Evolutionary conservation across 1,140 invertebrate genomes (phyloP).

Genomic region (Vollenhovia emeryi): DNA sequence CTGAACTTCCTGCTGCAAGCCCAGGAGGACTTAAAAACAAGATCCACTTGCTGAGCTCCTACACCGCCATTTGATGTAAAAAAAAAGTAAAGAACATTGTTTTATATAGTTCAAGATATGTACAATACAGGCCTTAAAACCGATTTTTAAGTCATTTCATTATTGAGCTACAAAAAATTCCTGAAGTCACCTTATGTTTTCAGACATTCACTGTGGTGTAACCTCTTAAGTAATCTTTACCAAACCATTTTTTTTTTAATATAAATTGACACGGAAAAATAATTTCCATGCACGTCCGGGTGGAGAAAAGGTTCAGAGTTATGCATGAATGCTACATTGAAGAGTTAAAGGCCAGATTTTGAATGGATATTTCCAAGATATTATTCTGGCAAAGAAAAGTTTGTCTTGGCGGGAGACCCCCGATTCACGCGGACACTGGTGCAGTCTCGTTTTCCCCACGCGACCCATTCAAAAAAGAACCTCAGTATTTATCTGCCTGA

Average conservation of each 20-base stretch:
- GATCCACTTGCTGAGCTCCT: too few species aligned
- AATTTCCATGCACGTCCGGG: not conserved
- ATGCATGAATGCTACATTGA: constrained; percentile 14
- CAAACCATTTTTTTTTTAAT: not conserved
- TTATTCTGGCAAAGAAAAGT: constrained; percentile 34
- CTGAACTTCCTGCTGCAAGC: too few species aligned
- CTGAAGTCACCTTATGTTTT: too few species aligned
- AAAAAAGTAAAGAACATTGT: too few species aligned
- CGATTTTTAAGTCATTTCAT: too few species aligned
- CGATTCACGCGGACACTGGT: constrained; percentile 19
- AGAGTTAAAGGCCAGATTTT: constrained; percentile 17
- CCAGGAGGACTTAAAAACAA: too few species aligned
- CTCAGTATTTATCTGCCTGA: constrained; percentile 34
- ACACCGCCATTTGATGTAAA: too few species aligned
- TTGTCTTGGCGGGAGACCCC: constrained; percentile 44
- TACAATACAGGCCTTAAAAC: too few species aligned
- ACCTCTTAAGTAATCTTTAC: not conserved
- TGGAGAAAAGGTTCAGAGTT: not conserved
- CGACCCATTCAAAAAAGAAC: constrained; percentile 22
- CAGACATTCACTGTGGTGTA: not conserved
- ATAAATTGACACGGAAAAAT: not conserved
- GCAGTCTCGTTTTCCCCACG: constrained; percentile 15
- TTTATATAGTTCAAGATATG: too few species aligned
- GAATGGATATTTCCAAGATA: constrained; percentile 13
- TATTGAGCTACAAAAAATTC: too few species aligned